Percentiles rank a stretch among this genome's conserved stretches.
phyloP scores from a whole-genome alignment of 2,113 vertebrate species.

The Takifugu bimaculatus region DNA sequence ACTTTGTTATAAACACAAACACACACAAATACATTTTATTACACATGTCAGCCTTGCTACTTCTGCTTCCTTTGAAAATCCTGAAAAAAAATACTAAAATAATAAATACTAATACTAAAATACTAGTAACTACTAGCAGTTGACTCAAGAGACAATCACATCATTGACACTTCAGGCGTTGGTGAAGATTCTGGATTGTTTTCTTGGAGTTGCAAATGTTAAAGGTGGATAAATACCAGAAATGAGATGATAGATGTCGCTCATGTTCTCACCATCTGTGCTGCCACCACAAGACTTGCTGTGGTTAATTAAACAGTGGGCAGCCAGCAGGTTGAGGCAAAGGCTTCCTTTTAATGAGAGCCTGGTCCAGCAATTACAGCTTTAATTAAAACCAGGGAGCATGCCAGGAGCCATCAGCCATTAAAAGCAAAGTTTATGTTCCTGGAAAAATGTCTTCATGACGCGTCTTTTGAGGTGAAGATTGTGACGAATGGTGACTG shows the following conservation, averaged over 20 bases:
- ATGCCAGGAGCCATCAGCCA: slow-evolving; percentile 12
- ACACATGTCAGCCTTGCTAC: background rate
- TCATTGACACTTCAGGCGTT: no score
- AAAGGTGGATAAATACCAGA: no score
- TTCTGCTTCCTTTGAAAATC: background rate
- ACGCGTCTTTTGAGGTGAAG: background rate
- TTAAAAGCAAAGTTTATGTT: slow-evolving; percentile 60
- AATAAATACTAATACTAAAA: background rate
- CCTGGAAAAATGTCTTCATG: slow-evolving; percentile 2
- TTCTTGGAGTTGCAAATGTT: no score
- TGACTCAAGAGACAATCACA: background rate
- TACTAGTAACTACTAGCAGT: background rate
- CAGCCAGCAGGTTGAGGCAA: slow-evolving; percentile 49
- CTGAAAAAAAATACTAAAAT: no score
- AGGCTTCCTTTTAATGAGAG: slow-evolving; percentile 57
- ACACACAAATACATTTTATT: background rate
- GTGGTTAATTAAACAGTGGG: slow-evolving; percentile 51
- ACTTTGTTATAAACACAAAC: background rate
- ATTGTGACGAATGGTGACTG: background rate
- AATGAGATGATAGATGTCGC: no score
- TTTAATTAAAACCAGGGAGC: slow-evolving; percentile 59
- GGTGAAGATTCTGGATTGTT: no score
- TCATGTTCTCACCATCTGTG: background rate
- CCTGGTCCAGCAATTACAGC: slow-evolving; percentile 53
- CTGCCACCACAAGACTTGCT: slow-evolving; percentile 27